Conservation (phyloP, 2,113 vertebrate species). For the Zingel zingel region DNA sequence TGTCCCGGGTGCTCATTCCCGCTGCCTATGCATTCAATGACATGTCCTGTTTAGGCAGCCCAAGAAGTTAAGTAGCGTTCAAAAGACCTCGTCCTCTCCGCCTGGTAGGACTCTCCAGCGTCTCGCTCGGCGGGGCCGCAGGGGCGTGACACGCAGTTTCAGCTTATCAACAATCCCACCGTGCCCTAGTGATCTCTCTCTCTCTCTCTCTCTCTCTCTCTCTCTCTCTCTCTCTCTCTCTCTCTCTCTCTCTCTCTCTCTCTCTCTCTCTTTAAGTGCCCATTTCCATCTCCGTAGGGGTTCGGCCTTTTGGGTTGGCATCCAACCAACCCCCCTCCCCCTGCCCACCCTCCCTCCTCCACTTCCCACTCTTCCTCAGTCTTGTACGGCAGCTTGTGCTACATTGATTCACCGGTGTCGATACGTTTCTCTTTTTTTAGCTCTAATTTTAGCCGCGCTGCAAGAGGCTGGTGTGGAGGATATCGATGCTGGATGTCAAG, state of each 20-base stretch:
- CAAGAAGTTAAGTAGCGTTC: slow-evolving; percentile 55
- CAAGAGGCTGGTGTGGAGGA: slow-evolving; percentile 69
- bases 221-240: slow-evolving; percentile 16
- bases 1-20: slow-evolving; percentile 27
- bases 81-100: slow-evolving; percentile 40
- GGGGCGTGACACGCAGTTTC: slow-evolving; percentile 28
- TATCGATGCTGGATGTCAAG: slow-evolving; percentile 75
- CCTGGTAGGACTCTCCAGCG: slow-evolving; percentile 21
- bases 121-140: slow-evolving; percentile 19
- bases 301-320: slow-evolving; percentile 54
- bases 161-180: slow-evolving; percentile 53
- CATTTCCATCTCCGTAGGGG: slow-evolving; percentile 66
- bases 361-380: slow-evolving; percentile 32
- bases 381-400: slow-evolving; percentile 72
- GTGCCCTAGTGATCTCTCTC: slow-evolving; percentile 44
- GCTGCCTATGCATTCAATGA: slow-evolving; percentile 46
- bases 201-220: not conserved
- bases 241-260: slow-evolving; percentile 17
- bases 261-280: slow-evolving; percentile 44
- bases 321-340: slow-evolving; percentile 7
- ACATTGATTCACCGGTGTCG: slow-evolving; percentile 76
- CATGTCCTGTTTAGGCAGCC: slow-evolving; percentile 47
- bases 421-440: slow-evolving; percentile 65
- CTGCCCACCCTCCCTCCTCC: slow-evolving; percentile 34
- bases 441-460: slow-evolving; percentile 78